Base-by-base conservation (phyloP, 2,797 vertebrate species). In the Austrolebias charrua region DNA sequence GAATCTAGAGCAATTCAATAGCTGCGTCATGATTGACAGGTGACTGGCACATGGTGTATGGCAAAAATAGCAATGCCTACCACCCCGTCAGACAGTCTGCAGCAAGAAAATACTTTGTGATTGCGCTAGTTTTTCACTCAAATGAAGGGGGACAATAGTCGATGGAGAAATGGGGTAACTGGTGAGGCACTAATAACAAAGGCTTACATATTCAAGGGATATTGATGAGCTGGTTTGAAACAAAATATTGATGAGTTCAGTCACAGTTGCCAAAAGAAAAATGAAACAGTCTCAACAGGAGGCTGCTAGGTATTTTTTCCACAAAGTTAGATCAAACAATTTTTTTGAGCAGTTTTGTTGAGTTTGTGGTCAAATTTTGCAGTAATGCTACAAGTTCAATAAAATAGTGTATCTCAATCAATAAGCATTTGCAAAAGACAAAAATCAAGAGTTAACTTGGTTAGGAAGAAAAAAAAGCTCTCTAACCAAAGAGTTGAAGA, bases 111-210 rank as follows among this genome's bases (percentile, higher is more conserved):
- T 43, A 52, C 59, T 71, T 72, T 80, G 63, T 64, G 51, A 50
- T 60, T 10, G 38, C 50, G 52, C 54, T 16, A 44, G 47, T 73
- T 50, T 68, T 76, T 71, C 55, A 44, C 72, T 60, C 54, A 65
- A 58, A 69, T 64, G 55, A 35, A 70, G 40, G 5, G 42, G 58
- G 40, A 44, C 47, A 2, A 66, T 35, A 28, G 46, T 47, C 45
- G 66, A 62, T 48, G 70, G 55, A 65, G 60, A 65, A 15, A 51
- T 71, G 24, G 52, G 60, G 57, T 80, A 85, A 83, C 83, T 78
- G 77, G 67, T 81, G 69, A 61, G 77, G 63, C 66, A 60, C 69
- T 79, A 83, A 77, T 81, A 79, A 79, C 28, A 57, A 29, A 6
- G 42, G 45, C 28, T 28, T n/a, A 2, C 24, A 38, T 28, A 48